Evolutionary conservation across 2,888 invertebrate genomes (phyloP), one percentile per base, ranked within the genome.

Genomic region (Vannuccia rotundouncinata): DNA sequence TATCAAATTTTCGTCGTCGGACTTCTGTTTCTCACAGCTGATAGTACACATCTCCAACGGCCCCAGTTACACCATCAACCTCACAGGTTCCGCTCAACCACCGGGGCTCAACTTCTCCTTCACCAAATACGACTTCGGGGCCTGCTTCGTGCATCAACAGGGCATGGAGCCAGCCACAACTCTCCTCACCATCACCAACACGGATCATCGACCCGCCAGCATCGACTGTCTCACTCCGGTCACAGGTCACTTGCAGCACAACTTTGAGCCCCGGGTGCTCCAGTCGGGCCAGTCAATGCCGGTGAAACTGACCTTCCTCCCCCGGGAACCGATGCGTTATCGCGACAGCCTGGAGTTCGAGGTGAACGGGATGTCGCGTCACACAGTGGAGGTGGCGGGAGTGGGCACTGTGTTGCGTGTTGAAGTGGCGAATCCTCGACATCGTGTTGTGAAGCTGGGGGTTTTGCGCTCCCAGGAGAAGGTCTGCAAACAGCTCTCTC

Each of bases 71-170:
- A 87, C 85, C 45, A 89, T 92, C 80, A 87, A 89, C 76, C 85
- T 92, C 59, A 89, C 90, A 83, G 91, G 91, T 25, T 89, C 89
- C 73, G 91, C 91, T 60, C 89, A 90, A 82, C 90, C 89, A 82
- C 90, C 91, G 0, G 85, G 87, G 0, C 90, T 91, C 82, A 90
- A 90, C 84, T 92, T 92, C 85, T 91, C 91, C 1, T 91, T 91
- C 84, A 87, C 86, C 83, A 86, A 89, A n/a, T 90, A 90, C 84
- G 89, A 92, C 86, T 92, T 92, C 88, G 92, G 91, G 1, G 90
- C 90, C 82, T 91, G 92, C 84, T 90, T 92, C 82, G 87, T 88
- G 77, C 85, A 87, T 83, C 84, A 85, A 30, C 86, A 87, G 13
- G 88, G 88, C 73, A 85, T 87, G 85, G 86, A 85, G 10, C 82